Evolutionary conservation across 2,113 vertebrate genomes (phyloP), one percentile per base, ranked within the genome.

Genomic region (Mesembrinibis cayennensis): DNA sequence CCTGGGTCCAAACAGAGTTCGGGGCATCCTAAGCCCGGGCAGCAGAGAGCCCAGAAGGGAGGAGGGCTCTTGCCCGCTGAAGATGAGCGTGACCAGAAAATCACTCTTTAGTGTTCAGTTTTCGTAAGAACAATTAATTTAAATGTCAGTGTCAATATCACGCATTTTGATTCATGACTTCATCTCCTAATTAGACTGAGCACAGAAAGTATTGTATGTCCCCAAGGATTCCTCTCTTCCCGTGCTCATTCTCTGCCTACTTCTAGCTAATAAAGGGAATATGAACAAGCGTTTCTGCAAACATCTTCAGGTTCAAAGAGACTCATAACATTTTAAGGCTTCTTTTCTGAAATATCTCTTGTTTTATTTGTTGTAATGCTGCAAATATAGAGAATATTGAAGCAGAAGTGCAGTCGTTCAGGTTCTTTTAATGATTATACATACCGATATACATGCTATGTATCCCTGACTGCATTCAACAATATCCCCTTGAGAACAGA

Each of bases 371-470:
- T 6, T 67, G 10, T 20, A 50, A 19, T 34, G 10, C 42, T 30
- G 47, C 67, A 44, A 9, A 40, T 8, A 6, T 1, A 20, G 30
- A 7, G 53, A 77, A 25, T 19, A 25, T 32, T n/a, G 58, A 58
- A 29, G 18, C 44, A 49, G 70, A 56, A 81, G 26, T 26, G 42
- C 36, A 84, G 90, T 36, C 61, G n/a, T 58, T 63, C 42, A 25
- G 4, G 3, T 83, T 67, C n/a, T 72, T 49, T 22, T 26, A n/a
- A n/a, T 21, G 26, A 18, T 45, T 49, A 26, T 11, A 25, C 2
- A 0, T 62, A 15, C 30, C 38, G 5, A 30, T 25, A 3, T 17
- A 9, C 10, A 6, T 10, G 14, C 25, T 66, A 2, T 4, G 2
- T 18, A 4, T 44, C n/a, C 45, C 52, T 10, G 12, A 9, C 40